Percentiles rank a stretch among this genome's conserved stretches.
These are phyloP conservation scores for Cactoblastis cactorum DNA, from an alignment of 2,888 invertebrate genomes.

Conservation along the genomic window DNA sequence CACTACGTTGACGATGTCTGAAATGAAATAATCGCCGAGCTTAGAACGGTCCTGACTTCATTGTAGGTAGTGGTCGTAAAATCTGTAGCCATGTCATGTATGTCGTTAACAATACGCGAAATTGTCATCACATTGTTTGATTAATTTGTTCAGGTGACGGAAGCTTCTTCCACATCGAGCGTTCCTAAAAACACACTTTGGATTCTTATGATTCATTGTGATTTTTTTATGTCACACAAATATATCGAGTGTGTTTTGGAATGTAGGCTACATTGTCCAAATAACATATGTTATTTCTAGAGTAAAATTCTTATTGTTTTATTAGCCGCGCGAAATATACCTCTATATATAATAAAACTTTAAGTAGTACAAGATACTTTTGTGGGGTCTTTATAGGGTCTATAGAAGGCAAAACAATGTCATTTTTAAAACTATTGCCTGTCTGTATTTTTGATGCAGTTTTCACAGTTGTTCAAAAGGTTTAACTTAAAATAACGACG, in stretches of 20 bases:
- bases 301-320: too few relatives aligned
- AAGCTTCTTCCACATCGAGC: constrained; percentile 1
- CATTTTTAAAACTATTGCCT: too few relatives aligned
- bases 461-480: too few relatives aligned
- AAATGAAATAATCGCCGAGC: constrained; percentile 12
- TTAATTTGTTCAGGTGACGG: constrained; percentile 10
- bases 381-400: too few relatives aligned
- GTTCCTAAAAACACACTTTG: constrained; percentile 1
- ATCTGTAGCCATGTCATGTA: neutral
- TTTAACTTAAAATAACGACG: too few relatives aligned
- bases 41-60: constrained; percentile 12
- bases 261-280: neutral
- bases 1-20: constrained; percentile 14
- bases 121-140: constrained; percentile 7
- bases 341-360: too few relatives aligned
- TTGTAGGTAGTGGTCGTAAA: constrained; percentile 1
- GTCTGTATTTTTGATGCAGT: too few relatives aligned
- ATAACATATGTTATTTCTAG: neutral
- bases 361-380: too few relatives aligned
- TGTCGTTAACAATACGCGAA: neutral
- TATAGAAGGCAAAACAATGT: too few relatives aligned
- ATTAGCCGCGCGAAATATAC: too few relatives aligned
- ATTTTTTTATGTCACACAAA: neutral
- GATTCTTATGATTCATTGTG: neutral
- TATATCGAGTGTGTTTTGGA: neutral